Evolutionary conservation across 2,888 invertebrate species (phyloP).

Genomic region (Cotesia congregata): DNA sequence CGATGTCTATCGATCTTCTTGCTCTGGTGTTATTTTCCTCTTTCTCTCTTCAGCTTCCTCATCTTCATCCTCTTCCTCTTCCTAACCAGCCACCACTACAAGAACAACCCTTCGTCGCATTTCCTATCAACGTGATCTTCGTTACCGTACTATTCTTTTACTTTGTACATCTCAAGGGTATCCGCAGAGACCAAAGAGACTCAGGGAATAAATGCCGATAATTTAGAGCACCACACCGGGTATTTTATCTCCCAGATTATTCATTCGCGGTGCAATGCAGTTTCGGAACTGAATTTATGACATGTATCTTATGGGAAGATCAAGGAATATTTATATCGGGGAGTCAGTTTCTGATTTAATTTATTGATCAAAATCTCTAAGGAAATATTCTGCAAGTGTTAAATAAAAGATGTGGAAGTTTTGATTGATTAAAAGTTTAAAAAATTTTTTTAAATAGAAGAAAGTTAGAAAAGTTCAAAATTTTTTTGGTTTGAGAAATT

Average conservation of each 20-base stretch:
- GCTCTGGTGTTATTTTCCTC: conserved; percentile 44
- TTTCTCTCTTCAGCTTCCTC: conserved; percentile 30
- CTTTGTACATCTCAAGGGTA: conserved; percentile 27
- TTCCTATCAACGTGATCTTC: conserved; percentile 35
- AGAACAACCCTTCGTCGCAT: not conserved
- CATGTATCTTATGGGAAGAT: not conserved
- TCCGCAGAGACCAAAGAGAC: not conserved
- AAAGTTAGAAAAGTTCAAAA: too few species aligned
- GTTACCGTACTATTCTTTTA: conserved; percentile 46
- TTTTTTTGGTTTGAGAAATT: too few species aligned
- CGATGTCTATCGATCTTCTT: conserved; percentile 61
- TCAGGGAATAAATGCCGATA: not conserved
- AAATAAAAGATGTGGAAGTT: too few species aligned
- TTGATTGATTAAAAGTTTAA: too few species aligned
- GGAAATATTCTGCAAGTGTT: too few species aligned
- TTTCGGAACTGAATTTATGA: not conserved
- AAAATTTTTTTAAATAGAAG: too few species aligned
- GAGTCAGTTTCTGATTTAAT: too few species aligned
- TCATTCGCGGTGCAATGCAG: not conserved
- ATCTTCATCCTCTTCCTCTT: conserved; percentile 19
- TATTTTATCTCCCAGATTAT: conserved; percentile 1
- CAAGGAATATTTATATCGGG: not conserved
- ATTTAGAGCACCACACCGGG: not conserved
- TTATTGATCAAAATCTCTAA: too few species aligned
- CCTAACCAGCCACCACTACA: conserved; percentile 19